These are phyloP conservation scores for Apamea epomidion DNA, from an alignment of 2,888 invertebrate species.

Conservation along the genomic window DNA sequence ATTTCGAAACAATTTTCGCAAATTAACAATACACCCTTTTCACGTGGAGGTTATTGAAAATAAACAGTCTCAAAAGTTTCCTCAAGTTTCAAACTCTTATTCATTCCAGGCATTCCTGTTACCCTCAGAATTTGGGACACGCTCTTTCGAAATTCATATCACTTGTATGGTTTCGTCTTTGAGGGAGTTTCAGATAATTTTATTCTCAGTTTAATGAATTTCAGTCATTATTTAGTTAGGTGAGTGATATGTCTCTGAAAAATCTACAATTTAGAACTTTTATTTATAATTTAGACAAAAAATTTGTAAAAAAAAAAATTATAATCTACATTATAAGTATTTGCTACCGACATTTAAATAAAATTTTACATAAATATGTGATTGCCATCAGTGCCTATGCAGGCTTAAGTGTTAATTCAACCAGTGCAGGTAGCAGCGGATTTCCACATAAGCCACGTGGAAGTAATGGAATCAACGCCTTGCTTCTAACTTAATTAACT, in stretches of 20 bases:
- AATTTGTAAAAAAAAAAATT: not conserved
- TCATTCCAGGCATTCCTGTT: constrained; percentile 13
- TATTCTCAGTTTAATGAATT: not conserved
- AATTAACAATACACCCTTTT: not conserved
- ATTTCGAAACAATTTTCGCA: not conserved
- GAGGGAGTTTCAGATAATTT: not conserved
- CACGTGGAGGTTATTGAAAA: constrained; percentile 21
- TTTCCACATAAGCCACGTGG: constrained; percentile 12
- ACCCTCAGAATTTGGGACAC: constrained; percentile 8
- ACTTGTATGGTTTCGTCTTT: constrained; percentile 11
- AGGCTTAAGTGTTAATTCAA: constrained; percentile 18
- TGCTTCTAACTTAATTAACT: constrained; percentile 18
- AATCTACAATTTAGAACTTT: not conserved
- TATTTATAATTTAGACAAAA: not conserved
- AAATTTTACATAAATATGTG: not conserved
- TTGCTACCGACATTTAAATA: not conserved
- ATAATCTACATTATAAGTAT: not conserved
- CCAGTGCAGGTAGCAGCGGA: not conserved
- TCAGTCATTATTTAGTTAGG: not conserved
- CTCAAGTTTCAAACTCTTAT: constrained; percentile 22
- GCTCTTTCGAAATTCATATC: constrained; percentile 18
- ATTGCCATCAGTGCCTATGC: not conserved
- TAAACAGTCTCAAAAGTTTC: constrained; percentile 10
- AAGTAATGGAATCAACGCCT: constrained; percentile 24
- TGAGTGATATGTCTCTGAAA: not conserved